A percentile compares a stretch with the other conserved stretches of the same genome.
Conservation (phyloP, 2,888 invertebrate species). For the Ichneumon xanthorius region DNA sequence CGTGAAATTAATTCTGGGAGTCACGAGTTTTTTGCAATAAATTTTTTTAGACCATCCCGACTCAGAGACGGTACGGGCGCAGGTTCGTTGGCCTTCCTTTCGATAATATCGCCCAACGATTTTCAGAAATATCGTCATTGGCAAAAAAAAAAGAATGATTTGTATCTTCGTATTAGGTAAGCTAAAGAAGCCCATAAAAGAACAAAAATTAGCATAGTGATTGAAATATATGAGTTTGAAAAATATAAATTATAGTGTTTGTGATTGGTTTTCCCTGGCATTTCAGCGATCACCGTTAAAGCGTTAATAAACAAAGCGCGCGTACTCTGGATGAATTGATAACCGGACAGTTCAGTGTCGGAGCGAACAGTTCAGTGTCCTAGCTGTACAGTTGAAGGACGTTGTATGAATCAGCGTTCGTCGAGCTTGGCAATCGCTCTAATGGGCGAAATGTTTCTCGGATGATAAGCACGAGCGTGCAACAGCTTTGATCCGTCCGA, state of each 20-base stretch:
- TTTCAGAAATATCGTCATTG: background rate
- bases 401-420: constrained; percentile 25
- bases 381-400: background rate
- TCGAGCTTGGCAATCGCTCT: background rate
- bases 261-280: background rate
- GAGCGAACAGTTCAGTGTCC: constrained; percentile 34
- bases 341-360: background rate
- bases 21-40: background rate
- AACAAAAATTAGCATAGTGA: background rate
- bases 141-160: background rate
- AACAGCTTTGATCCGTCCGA: constrained; percentile 5
- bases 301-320: background rate
- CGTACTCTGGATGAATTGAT: constrained; percentile 3
- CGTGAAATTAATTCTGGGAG: background rate
- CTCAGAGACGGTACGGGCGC: background rate
- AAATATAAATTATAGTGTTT: background rate
- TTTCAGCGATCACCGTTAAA: background rate
- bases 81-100: background rate
- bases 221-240: background rate
- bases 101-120: background rate
- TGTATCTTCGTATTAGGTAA: background rate
- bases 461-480: background rate
- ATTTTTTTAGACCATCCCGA: background rate
- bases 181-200: background rate
- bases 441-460: constrained; percentile 15